These are phyloP conservation scores for Drosophila mayri DNA, from an alignment of 1,140 invertebrate genomes.

Conservation along the genomic window DNA sequence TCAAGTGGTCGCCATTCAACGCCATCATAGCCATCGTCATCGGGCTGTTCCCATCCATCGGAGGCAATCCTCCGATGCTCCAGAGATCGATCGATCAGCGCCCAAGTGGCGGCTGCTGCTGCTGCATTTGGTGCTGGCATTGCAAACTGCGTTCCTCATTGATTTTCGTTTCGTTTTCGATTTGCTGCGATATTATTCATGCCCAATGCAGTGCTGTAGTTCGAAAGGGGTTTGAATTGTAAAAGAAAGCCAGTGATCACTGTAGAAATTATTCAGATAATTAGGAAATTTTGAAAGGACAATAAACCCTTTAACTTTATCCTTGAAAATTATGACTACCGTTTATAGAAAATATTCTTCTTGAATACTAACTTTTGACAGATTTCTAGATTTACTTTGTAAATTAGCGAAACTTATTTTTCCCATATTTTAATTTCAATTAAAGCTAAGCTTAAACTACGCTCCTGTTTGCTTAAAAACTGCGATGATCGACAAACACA, in stretches of 20 bases:
- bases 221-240: not conserved
- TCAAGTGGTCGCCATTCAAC: slow-evolving; percentile 55
- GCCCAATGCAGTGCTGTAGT: slow-evolving; percentile 31
- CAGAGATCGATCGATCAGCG: slow-evolving; percentile 44
- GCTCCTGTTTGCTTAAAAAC: slow-evolving; percentile 11
- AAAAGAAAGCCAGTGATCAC: not conserved
- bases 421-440: not conserved
- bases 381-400: not conserved
- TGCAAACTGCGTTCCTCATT: slow-evolving; percentile 68
- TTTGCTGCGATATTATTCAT: slow-evolving; percentile 74
- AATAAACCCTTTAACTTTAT: not conserved
- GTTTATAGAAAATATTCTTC: not conserved
- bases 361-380: not conserved
- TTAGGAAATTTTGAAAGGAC: not conserved
- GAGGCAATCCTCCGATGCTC: slow-evolving; percentile 25
- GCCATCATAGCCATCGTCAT: slow-evolving; percentile 23
- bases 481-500: slow-evolving; percentile 37
- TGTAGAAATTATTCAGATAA: not conserved
- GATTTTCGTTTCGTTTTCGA: slow-evolving; percentile 56
- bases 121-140: slow-evolving; percentile 73
- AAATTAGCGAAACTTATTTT: not conserved
- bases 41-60: slow-evolving; percentile 17
- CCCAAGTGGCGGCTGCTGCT: slow-evolving; percentile 38
- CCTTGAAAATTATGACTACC: rapidly evolving
- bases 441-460: not conserved